Evolutionary conservation across 2,888 invertebrate genomes (phyloP).

Genomic region (Erebia palarica): DNA sequence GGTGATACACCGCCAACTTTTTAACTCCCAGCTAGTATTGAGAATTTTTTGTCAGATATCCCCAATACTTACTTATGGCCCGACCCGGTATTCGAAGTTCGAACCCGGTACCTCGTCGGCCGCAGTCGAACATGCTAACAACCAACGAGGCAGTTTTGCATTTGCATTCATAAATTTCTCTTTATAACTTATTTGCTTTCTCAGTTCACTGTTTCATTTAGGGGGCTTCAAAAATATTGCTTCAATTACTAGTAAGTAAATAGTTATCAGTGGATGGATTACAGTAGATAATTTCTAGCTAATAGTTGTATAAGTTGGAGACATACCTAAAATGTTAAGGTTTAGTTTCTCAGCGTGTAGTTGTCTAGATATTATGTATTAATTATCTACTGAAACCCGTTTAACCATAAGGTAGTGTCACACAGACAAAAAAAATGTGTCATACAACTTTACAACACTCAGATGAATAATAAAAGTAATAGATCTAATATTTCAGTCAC

Average conservation of each 20-base stretch:
- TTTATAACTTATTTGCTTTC: no score
- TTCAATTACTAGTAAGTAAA: constrained; percentile 70
- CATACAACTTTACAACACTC: not conserved
- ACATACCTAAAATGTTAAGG: constrained; percentile 13
- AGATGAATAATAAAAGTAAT: not conserved
- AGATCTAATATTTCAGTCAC: not conserved
- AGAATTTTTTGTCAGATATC: no score
- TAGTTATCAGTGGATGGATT: constrained; percentile 50
- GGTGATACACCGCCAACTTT: no score
- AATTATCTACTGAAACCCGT: constrained; percentile 55
- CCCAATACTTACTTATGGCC: no score
- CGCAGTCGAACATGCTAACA: no score
- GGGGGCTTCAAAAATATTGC: constrained; percentile 55
- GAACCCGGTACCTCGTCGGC: no score
- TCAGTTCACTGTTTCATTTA: constrained; percentile 18
- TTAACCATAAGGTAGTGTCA: constrained; percentile 44
- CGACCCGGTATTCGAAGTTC: no score
- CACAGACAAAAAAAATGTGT: constrained; percentile 12
- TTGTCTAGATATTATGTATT: constrained; percentile 41
- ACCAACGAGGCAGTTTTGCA: no score
- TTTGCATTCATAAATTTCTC: no score
- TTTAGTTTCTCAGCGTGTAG: constrained; percentile 19
- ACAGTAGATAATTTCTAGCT: constrained; percentile 46
- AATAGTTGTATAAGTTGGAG: constrained; percentile 38
- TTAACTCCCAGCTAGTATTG: no score